phyloP scores from a whole-genome alignment of 2,888 invertebrate genomes.

The Elmis aenea region DNA sequence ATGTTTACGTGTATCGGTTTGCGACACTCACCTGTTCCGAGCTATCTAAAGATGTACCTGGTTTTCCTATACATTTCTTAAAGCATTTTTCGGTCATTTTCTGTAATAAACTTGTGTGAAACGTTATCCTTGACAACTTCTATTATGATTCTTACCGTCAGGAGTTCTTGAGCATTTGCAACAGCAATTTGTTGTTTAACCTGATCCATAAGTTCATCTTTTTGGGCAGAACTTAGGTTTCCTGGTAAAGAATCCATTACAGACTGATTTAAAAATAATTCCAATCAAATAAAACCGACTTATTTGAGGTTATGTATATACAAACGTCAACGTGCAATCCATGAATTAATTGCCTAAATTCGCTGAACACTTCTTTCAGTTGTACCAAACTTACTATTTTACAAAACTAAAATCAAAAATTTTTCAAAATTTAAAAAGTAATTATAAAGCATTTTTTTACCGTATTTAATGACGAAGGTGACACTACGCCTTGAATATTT shows the following conservation, averaged over 20 bases:
- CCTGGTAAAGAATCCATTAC: slow-evolving; percentile 58
- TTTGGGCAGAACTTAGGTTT: slow-evolving; percentile 63
- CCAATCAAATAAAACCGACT: slow-evolving; percentile 16
- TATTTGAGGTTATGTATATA: background rate
- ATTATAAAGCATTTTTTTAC: no score
- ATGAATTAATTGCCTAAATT: no score
- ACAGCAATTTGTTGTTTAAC: slow-evolving; percentile 93
- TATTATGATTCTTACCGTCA: slow-evolving; percentile 58
- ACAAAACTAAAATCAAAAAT: no score
- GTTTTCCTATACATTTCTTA: slow-evolving; percentile 87
- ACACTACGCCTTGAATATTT: no score
- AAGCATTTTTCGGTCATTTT: slow-evolving; percentile 98
- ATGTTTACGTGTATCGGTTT: background rate
- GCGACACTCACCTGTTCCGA: slow-evolving; percentile 64
- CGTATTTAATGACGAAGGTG: no score
- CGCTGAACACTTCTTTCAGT: no score
- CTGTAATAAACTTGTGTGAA: slow-evolving; percentile 47
- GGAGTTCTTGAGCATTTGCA: slow-evolving; percentile 87
- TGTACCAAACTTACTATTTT: no score
- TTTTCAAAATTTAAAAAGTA: no score
- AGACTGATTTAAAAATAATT: slow-evolving; percentile 21
- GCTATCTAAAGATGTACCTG: slow-evolving; percentile 82
- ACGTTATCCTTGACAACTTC: slow-evolving; percentile 6
- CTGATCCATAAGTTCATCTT: slow-evolving; percentile 87
- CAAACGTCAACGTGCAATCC: background rate